These are phyloP conservation scores for Folsomia candida DNA, from an alignment of 2,888 invertebrate genomes.

Conservation along the genomic window DNA sequence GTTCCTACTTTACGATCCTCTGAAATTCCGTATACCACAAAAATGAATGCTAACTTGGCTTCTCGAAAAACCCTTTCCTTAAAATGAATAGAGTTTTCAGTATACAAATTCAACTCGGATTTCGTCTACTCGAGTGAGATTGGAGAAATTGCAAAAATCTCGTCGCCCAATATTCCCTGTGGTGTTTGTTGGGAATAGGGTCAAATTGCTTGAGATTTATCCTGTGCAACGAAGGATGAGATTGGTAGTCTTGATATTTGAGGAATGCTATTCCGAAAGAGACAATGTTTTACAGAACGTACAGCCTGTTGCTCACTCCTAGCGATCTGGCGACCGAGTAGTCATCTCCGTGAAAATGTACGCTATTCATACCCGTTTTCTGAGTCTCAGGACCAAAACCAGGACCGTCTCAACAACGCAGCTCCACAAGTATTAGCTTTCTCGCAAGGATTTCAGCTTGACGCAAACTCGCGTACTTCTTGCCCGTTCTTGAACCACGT, in stretches of 20 bases:
- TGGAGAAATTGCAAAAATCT: background rate
- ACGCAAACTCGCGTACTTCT: too few relatives aligned
- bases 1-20: background rate
- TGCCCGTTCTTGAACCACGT: too few relatives aligned
- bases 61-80: too few relatives aligned
- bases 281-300: background rate
- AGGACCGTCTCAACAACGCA: background rate
- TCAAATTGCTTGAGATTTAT: background rate
- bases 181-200: background rate
- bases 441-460: too few relatives aligned
- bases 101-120: background rate
- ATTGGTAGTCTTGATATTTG: too few relatives aligned
- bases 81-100: too few relatives aligned
- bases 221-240: too few relatives aligned
- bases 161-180: background rate
- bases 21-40: background rate
- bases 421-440: background rate
- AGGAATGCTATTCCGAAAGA: background rate
- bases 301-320: background rate
- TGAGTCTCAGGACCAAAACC: too few relatives aligned
- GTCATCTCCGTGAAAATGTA: background rate
- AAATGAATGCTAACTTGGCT: background rate
- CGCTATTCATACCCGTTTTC: constrained; percentile 1
- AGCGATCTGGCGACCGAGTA: constrained; percentile 5
- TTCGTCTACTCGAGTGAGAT: background rate